Evolutionary conservation across 2,888 invertebrate species (phyloP), one percentile per base, ranked within the genome.

Genomic region (Thereva nobilitata): DNA sequence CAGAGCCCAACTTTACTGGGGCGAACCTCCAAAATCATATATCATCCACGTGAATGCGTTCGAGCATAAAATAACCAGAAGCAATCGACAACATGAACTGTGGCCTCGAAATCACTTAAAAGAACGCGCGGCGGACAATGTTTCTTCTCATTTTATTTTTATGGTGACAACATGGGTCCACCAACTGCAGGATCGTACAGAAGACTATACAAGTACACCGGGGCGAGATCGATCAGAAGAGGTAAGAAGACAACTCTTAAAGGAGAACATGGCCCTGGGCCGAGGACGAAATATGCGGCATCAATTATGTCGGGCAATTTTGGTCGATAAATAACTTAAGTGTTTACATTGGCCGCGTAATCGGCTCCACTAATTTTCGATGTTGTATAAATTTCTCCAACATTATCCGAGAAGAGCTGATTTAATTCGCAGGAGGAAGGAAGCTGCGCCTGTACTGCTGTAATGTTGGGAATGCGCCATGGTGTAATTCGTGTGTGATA

Each of bases 311-410:
- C 41, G 54, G 50, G 66, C 53, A 68, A 68, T 69, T 69, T 69
- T 69, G 64, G 55, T 52, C 67, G 64, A 69, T 69, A 69, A 69
- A 69, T 69, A 64, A 67, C 67, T 64, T 56, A 53, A 64, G 67
- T 69, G 69, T 69, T 69, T 69, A 69, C 69, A 67, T 69, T 69
- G 68, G 57, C 57, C 68, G 63, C 56, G 66, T 66, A 64, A 64
- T 64, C 64, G 64, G 50, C 61, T 61, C 61, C 61, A 50, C 61
- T 61, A 61, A 61, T 61, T 61, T 61, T 59, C 61, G 50, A 61
- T 50, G 50, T 49, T 61, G 41, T 61, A 49, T 61, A 61, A 10
- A 61, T 49, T 61, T 61, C 50, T 23, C 23, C 23, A 50, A 61
- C 61, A 61, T 61, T 61, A 61, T 50, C 61, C 9, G 50, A 50